A percentile compares a stretch with the other conserved stretches of the same genome.
phyloP scores from a whole-genome alignment of 2,797 vertebrate genomes.

The Fistularia commersonii region DNA sequence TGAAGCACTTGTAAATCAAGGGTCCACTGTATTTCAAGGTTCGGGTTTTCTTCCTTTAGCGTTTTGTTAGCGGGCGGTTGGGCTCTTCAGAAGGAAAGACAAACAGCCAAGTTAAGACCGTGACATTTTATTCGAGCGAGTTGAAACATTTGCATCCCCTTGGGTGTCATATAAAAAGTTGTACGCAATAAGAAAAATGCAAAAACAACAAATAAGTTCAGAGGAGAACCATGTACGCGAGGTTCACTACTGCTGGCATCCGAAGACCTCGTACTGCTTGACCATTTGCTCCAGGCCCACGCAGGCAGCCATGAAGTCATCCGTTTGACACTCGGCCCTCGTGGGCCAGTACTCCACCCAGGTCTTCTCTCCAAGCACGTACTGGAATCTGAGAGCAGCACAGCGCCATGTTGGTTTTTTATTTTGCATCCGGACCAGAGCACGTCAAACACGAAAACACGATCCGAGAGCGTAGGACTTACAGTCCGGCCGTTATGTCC shows the following conservation, averaged over 20 bases:
- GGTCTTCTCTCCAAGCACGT: conserved; percentile 54
- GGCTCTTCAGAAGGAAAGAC: too few species aligned
- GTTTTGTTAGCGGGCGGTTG: too few species aligned
- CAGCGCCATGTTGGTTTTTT: neutral
- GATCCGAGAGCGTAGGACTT: conserved; percentile 18
- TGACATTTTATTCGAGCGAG: neutral
- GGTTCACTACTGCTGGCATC: conserved; percentile 1
- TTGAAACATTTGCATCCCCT: too few species aligned
- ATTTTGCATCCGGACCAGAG: neutral
- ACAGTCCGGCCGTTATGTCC: conserved; percentile 9
- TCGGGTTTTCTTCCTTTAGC: too few species aligned
- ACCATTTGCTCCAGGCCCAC: conserved; percentile 30
- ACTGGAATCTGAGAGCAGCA: conserved; percentile 44
- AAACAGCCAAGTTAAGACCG: too few species aligned
- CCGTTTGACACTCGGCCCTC: conserved; percentile 29
- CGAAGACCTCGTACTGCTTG: neutral
- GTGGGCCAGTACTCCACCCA: conserved; percentile 71
- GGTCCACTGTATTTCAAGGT: too few species aligned
- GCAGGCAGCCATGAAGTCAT: conserved; percentile 7
- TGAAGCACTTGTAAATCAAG: too few species aligned
- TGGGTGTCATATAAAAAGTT: neutral
- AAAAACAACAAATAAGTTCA: neutral
- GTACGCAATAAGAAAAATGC: neutral
- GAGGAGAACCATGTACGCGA: neutral
- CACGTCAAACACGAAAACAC: neutral